Evolutionary conservation across 2,797 vertebrate species (phyloP), one percentile per base, ranked within the genome.

Genomic region (Fundulus diaphanus): DNA sequence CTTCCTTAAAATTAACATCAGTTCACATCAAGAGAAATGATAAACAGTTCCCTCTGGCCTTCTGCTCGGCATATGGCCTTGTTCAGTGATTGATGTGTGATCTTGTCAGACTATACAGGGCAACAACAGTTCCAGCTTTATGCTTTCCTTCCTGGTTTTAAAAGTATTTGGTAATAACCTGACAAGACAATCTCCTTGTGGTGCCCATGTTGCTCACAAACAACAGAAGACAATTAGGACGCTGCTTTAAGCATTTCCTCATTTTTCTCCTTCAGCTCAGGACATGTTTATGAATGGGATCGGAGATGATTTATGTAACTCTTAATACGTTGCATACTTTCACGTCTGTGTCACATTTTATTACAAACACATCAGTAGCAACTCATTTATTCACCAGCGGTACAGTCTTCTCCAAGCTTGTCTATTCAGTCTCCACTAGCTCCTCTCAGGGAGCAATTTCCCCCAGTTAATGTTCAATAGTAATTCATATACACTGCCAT

Each of bases 381-480:
- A 87, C 76, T 83, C 88, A 91, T 92, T 91, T 74, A 74, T 87
- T 91, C 90, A 85, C 84, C 85, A 84, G 79, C 73, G 54, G 87
- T 78, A 88, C 87, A 65, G 52, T 87, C 84, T 87, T 76, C 87
- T 78, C 79, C 68, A 76, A 85, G 70, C 69, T 87, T 85, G 56
- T 73, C 59, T 79, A 80, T 70, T 84, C 81, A 48, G 70, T 72
- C 73, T 68, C 75, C 74, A 46, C 77, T 73, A 82, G 80, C 77
- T 86, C 73, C 5, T 89, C 80, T 82, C 72, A 65, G 77, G 77
- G 87, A 93, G 87, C 85, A 88, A 92, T 93, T 92, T 89, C 87
- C 84, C 76, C 87, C 74, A 78, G 87, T 79, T 44, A 77, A 70
- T 82, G 68, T 63, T 54, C 79, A 82, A 85, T 54, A 87, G 87